Conservation (phyloP, 1,140 invertebrate species). For the Anastrepha obliqua region DNA sequence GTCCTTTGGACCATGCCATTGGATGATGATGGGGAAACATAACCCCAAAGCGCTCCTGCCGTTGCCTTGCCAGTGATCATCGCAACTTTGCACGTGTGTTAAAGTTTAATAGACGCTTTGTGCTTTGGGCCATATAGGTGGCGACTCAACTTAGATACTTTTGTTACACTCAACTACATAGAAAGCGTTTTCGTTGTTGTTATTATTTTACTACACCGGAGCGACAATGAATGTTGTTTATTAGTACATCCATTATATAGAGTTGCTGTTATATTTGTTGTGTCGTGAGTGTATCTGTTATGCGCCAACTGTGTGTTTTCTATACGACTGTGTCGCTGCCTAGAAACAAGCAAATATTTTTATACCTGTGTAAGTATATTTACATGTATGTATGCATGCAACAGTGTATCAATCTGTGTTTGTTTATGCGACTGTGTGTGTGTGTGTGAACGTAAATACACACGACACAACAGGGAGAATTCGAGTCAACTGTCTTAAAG, state of each 20-base stretch:
- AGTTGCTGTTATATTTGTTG: background rate
- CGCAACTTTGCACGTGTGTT: background rate
- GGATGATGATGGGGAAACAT: no score
- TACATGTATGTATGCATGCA: background rate
- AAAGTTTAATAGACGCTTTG: slow-evolving; percentile 23
- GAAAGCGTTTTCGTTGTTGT: background rate
- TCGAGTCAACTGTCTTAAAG: slow-evolving; percentile 31
- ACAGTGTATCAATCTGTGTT: background rate
- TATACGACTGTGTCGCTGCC: background rate
- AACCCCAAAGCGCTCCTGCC: no score
- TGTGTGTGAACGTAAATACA: background rate
- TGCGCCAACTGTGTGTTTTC: background rate
- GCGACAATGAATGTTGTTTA: slow-evolving; percentile 2
- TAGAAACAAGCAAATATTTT: no score
- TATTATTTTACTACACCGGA: background rate
- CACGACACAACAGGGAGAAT: slow-evolving; percentile 19
- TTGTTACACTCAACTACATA: no score
- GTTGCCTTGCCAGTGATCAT: no score
- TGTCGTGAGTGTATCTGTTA: background rate
- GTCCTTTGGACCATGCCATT: no score
- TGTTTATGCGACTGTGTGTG: background rate
- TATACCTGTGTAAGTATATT: background rate
- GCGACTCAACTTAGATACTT: no score
- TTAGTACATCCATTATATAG: slow-evolving; percentile 13
- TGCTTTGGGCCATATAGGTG: background rate